Base-by-base conservation (phyloP, 1,140 invertebrate genomes). In the Achroia grisella region DNA sequence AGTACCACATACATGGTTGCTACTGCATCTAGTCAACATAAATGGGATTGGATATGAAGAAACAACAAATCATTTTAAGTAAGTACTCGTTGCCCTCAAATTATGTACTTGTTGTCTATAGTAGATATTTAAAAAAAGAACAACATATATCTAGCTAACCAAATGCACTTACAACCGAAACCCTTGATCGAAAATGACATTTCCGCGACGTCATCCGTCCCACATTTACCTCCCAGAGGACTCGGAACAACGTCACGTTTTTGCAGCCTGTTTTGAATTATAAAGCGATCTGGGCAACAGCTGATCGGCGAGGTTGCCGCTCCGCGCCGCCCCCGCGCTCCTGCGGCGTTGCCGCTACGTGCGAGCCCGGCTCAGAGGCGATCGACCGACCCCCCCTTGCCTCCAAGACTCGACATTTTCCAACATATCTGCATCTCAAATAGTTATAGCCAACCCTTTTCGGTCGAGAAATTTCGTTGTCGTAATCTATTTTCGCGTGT, bases 281-380 rank as follows among this genome's bases (percentile, higher is more conserved):
- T 60, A 61, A 59, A 50, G n/a, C 36, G 15, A 13, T 28, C n/a
- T 47, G 47, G 32, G 62, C 67, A 71, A 68, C 67, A 71, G 67
- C 67, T 71, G 67, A 71, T 68, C 51, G 63, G 34, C 62, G 56
- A 40, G 44, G 66, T 69, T 65, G 65, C 56, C 65, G 42, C 44
- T 2, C 17, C 35, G 36, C 42, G 37, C 29, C 52, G 32, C 45
- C 39, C 54, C 48, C 40, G 34, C 49, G 36, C 49, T 34, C 39
- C 23, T 44, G 62, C 62, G 51, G 35, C 48, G 61, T 58, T 63
- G 58, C 56, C 62, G 48, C 56, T 52, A 37, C 51, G 37, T 34
- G 44, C 44, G 11, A 30, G 62, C 35, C 35, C 36, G 29, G 37
- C 28, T 44, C 53, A 30, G 52, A 58, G 67, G 67, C 63, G 56